phyloP scores from a whole-genome alignment of 2,888 invertebrate species.

The Tinea pellionella region DNA sequence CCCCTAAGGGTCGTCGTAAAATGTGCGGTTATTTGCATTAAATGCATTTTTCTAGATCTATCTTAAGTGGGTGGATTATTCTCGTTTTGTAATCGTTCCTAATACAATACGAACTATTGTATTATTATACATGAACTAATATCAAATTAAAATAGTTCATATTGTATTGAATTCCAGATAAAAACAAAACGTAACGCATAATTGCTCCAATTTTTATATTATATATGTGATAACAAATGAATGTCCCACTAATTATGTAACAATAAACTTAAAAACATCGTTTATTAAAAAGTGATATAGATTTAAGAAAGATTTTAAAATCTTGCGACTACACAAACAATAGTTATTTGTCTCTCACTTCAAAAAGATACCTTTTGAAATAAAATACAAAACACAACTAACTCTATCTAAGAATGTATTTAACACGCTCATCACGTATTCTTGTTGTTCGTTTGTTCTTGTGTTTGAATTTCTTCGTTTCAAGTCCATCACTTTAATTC shows the following conservation, averaged over 20 bases:
- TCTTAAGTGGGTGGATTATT: neutral
- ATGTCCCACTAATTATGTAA: too few species aligned
- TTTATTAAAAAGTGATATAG: too few species aligned
- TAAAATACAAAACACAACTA: neutral
- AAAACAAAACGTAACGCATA: too few species aligned
- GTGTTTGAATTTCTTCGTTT: neutral
- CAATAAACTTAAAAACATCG: too few species aligned
- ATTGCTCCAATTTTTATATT: too few species aligned
- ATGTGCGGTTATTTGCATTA: neutral
- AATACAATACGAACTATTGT: too few species aligned
- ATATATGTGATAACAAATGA: too few species aligned
- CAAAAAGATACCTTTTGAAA: neutral
- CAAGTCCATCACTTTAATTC: neutral
- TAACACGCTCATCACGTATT: neutral
- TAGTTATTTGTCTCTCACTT: neutral
- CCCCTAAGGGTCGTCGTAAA: neutral
- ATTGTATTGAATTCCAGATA: too few species aligned
- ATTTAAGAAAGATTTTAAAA: too few species aligned
- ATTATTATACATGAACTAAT: too few species aligned
- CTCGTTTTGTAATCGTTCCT: neutral
- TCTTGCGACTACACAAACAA: too few species aligned
- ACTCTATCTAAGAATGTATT: neutral
- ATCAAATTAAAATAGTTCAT: too few species aligned
- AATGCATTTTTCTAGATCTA: neutral
- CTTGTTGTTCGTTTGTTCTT: neutral